phyloP scores from a whole-genome alignment of 1,140 invertebrate species.

The Drosophila punjabiensis region DNA sequence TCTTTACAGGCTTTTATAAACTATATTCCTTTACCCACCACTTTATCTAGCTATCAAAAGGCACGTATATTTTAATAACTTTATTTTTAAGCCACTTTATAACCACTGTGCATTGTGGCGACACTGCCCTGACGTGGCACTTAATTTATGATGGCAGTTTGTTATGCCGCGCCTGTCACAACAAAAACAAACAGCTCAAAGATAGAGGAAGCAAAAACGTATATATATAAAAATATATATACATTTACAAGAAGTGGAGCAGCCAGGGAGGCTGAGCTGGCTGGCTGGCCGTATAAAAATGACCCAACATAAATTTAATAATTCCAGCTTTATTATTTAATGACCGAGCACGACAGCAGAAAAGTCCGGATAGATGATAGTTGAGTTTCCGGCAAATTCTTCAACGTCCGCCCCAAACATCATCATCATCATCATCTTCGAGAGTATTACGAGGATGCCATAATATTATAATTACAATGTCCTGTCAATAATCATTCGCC shows the following conservation, averaged over 20 bases:
- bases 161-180: slow-evolving; percentile 82
- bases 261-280: slow-evolving; percentile 16
- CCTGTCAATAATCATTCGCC: slow-evolving; percentile 50
- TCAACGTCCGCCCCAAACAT: neutral
- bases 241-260: slow-evolving; percentile 21
- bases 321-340: slow-evolving; percentile 84
- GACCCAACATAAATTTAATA: slow-evolving; percentile 85
- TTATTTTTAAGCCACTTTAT: neutral
- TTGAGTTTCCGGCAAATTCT: slow-evolving; percentile 5
- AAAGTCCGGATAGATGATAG: slow-evolving; percentile 17
- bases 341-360: slow-evolving; percentile 35
- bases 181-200: slow-evolving; percentile 77
- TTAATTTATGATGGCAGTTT: slow-evolving; percentile 85
- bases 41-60: neutral
- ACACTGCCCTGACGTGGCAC: slow-evolving; percentile 74
- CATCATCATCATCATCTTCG: neutral
- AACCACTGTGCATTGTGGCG: slow-evolving; percentile 46
- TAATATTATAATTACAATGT: slow-evolving; percentile 64
- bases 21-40: neutral
- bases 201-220: slow-evolving; percentile 58
- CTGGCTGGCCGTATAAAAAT: slow-evolving; percentile 69
- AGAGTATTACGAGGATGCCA: slow-evolving; percentile 19
- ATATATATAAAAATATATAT: slow-evolving; percentile 19
- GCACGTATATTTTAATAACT: slow-evolving; percentile 1
- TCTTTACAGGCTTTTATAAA: neutral